Percentiles rank a stretch among this genome's conserved stretches.
Evolutionary conservation across 2,888 invertebrate genomes (phyloP).

Genomic region (Nymphalis c-album): DNA sequence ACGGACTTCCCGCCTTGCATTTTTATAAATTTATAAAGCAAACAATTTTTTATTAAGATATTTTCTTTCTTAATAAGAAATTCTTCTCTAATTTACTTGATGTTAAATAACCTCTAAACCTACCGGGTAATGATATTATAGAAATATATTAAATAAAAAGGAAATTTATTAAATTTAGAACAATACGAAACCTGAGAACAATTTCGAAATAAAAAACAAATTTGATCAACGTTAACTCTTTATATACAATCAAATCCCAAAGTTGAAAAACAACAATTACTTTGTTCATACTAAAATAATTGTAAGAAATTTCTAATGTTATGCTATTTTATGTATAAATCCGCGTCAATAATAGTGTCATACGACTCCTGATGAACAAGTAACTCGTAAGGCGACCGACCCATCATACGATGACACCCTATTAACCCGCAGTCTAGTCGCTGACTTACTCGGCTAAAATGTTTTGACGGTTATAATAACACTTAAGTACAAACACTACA

Average conservation of each 20-base stretch:
- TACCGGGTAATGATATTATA: no score
- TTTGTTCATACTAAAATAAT: neutral
- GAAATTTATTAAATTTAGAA: no score
- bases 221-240: no score
- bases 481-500: slow-evolving; percentile 19
- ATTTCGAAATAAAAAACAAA: no score
- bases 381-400: slow-evolving; percentile 63
- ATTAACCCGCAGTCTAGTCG: slow-evolving; percentile 69
- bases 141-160: no score
- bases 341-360: slow-evolving; percentile 62
- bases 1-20: slow-evolving; percentile 36
- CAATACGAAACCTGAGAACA: no score
- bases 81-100: neutral
- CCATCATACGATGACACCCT: slow-evolving; percentile 77
- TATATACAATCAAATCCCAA: no score
- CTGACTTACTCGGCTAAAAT: slow-evolving; percentile 69
- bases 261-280: neutral
- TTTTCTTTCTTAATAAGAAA: slow-evolving; percentile 12
- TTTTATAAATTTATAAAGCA: slow-evolving; percentile 21
- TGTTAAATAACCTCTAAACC: neutral
- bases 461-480: slow-evolving; percentile 50
- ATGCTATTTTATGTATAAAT: slow-evolving; percentile 51
- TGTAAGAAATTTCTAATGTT: neutral
- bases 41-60: slow-evolving; percentile 16
- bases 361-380: slow-evolving; percentile 63